A percentile compares a stretch with the other conserved stretches of the same genome.
Conservation (phyloP, 2,888 invertebrate genomes). For the Malacosoma neustria region DNA sequence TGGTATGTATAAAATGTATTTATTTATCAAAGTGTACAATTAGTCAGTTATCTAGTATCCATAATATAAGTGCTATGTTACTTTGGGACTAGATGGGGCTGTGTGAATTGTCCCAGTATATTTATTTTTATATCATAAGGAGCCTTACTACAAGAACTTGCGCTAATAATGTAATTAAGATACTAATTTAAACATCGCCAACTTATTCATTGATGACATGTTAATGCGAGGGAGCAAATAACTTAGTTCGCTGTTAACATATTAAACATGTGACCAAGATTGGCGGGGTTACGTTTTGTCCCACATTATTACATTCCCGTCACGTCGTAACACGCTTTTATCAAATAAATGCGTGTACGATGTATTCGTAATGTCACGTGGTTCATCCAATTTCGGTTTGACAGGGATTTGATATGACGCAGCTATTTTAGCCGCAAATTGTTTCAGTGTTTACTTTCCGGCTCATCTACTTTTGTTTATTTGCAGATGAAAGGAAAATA, state of each 20-base stretch:
- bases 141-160: too few relatives aligned
- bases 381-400: conserved; percentile 52
- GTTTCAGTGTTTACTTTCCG: conserved; percentile 13
- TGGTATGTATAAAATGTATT: too few relatives aligned
- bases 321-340: conserved; percentile 53
- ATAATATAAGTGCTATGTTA: too few relatives aligned
- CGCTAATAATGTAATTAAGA: neutral
- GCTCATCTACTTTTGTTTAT: conserved; percentile 17
- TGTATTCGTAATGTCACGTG: conserved; percentile 48
- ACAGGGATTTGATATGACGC: conserved; percentile 39
- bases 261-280: conserved; percentile 44
- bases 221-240: neutral
- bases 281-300: conserved; percentile 39
- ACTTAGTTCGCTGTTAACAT: conserved; percentile 20
- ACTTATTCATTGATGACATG: neutral
- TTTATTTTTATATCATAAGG: too few relatives aligned
- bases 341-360: conserved; percentile 54
- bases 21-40: too few relatives aligned
- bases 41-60: too few relatives aligned
- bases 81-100: too few relatives aligned
- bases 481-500: conserved; percentile 8
- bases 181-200: neutral
- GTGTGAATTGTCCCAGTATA: too few relatives aligned
- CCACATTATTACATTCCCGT: conserved; percentile 61
- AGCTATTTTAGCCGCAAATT: conserved; percentile 31